phyloP scores from a whole-genome alignment of 2,888 invertebrate genomes.

The Halictus ligatus region DNA sequence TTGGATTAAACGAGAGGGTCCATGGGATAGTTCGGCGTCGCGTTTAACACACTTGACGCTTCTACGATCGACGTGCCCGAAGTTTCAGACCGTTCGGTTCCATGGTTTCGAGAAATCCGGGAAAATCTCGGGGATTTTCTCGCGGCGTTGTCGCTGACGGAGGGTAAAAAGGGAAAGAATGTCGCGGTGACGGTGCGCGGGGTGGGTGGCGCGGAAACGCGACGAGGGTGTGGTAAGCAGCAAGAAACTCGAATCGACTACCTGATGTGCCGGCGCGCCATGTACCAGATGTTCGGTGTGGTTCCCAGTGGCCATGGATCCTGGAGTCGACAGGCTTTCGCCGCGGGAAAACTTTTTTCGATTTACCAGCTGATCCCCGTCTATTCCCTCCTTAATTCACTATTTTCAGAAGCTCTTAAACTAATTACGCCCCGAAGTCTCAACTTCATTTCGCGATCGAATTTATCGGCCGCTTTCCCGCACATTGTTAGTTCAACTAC shows the following conservation, averaged over 20 bases:
- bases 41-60: conserved; percentile 54
- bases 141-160: conserved; percentile 54
- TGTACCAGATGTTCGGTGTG: conserved; percentile 70
- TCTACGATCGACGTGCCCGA: conserved; percentile 55
- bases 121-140: conserved; percentile 71
- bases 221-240: conserved; percentile 53
- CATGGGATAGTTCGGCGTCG: conserved; percentile 4
- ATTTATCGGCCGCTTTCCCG: not conserved
- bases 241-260: conserved; percentile 71
- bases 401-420: conserved; percentile 41
- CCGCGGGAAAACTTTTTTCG: conserved; percentile 62
- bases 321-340: conserved; percentile 64
- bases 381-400: conserved; percentile 39
- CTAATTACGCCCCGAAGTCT: not conserved
- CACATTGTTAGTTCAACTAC: not conserved
- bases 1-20: conserved; percentile 29
- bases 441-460: not conserved
- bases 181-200: conserved; percentile 44
- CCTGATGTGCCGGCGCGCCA: conserved; percentile 64
- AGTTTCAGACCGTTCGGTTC: conserved; percentile 56
- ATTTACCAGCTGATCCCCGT: conserved; percentile 57
- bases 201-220: not conserved
- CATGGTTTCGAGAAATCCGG: conserved; percentile 66
- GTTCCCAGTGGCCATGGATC: conserved; percentile 59
- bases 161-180: conserved; percentile 68